Percentiles rank a stretch among this genome's conserved stretches.
Evolutionary conservation across 2,888 invertebrate species (phyloP).

Genomic region (Synergus japonicus): DNA sequence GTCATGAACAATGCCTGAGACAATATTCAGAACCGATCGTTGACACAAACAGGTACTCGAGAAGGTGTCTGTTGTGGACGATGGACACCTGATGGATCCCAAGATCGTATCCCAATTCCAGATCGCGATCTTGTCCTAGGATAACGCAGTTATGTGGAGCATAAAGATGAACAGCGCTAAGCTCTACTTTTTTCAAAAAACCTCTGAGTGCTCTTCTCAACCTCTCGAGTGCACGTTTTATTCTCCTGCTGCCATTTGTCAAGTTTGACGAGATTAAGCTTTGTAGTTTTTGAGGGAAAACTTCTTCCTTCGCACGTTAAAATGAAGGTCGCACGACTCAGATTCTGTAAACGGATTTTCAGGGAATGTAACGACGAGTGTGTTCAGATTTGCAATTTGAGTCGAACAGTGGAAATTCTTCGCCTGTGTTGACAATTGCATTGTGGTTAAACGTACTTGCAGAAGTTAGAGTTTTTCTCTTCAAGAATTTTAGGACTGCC

Average conservation of each 20-base stretch:
- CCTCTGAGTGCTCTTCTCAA: constrained; percentile 35
- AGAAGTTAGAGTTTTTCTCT: constrained; percentile 32
- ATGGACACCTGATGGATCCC: constrained; percentile 42
- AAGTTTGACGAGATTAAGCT: constrained; percentile 37
- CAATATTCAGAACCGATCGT: constrained; percentile 37
- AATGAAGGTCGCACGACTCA: constrained; percentile 41
- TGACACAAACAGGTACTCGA: constrained; percentile 41
- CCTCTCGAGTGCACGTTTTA: constrained; percentile 26
- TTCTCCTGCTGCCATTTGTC: constrained; percentile 40
- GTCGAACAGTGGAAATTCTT: constrained; percentile 29
- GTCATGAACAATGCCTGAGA: constrained; percentile 42
- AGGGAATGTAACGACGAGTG: constrained; percentile 34
- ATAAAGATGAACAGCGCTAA: constrained; percentile 38
- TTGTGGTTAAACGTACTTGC: constrained; percentile 37
- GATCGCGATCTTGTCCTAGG: constrained; percentile 33
- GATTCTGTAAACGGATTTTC: constrained; percentile 39
- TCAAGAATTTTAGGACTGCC: constrained; percentile 2
- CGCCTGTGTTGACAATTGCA: constrained; percentile 11
- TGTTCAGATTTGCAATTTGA: constrained; percentile 33
- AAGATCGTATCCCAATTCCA: constrained; percentile 35
- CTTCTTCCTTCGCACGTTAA: constrained; percentile 39
- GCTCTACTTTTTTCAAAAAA: constrained; percentile 34
- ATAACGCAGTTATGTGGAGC: constrained; percentile 43
- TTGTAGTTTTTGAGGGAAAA: constrained; percentile 26
- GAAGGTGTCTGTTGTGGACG: constrained; percentile 38